A percentile compares a stretch with the other conserved stretches of the same genome.
Evolutionary conservation across 1,140 invertebrate species (phyloP).

Genomic region (Drosophila carrolli): DNA sequence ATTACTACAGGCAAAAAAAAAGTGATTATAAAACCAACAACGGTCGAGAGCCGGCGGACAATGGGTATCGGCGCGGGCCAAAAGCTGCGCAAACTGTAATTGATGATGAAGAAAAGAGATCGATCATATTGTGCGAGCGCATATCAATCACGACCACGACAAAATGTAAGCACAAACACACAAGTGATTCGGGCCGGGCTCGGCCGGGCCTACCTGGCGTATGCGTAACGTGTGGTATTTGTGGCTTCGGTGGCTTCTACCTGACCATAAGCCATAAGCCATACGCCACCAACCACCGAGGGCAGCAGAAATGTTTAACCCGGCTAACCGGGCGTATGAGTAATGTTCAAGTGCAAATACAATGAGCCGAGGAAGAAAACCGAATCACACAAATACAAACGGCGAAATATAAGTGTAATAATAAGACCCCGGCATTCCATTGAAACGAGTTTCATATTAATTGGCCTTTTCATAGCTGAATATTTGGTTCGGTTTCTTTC

Average conservation of each 20-base stretch:
- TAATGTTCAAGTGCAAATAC: conserved; percentile 65
- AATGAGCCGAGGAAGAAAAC: conserved; percentile 42
- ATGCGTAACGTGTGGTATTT: conserved; percentile 80
- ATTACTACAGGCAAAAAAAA: conserved; percentile 48
- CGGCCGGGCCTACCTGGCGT: conserved; percentile 52
- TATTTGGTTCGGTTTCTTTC: conserved; percentile 66
- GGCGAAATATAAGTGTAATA: conserved; percentile 63
- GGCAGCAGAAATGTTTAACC: conserved; percentile 62
- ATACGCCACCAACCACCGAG: neutral
- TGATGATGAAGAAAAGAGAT: conserved; percentile 82
- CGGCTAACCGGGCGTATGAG: conserved; percentile 71
- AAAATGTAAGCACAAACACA: conserved; percentile 50
- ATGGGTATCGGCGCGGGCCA: conserved; percentile 63
- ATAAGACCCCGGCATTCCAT: conserved; percentile 66
- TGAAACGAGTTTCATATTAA: conserved; percentile 82
- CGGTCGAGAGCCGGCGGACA: conserved; percentile 57
- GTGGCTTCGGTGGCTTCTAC: conserved; percentile 49
- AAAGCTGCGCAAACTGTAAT: conserved; percentile 76
- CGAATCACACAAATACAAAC: conserved; percentile 9
- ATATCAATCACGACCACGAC: conserved; percentile 81
- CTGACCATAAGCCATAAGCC: conserved; percentile 58
- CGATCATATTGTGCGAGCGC: conserved; percentile 79
- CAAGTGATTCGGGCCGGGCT: conserved; percentile 26
- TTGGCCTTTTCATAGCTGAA: conserved; percentile 80
- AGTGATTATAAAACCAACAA: conserved; percentile 69